These are phyloP conservation scores for Acromyrmex heyeri DNA, from an alignment of 1,140 invertebrate genomes.

Conservation along the genomic window DNA sequence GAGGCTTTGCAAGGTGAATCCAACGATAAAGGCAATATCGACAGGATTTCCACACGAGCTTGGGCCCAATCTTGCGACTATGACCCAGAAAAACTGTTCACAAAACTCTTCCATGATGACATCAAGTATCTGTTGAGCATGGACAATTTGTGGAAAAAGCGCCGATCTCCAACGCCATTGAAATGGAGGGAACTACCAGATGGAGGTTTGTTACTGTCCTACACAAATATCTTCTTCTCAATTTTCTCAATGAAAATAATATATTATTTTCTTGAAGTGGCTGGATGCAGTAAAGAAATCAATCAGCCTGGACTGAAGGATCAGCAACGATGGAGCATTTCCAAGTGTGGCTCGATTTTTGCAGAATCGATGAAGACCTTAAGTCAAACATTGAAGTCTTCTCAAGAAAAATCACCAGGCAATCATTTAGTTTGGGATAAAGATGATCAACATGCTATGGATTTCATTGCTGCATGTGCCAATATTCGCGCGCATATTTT, in stretches of 20 bases:
- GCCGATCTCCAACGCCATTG: constrained; percentile 93
- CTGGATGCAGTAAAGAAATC: constrained; percentile 85
- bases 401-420: constrained; percentile 86
- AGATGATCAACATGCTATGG: constrained; percentile 97
- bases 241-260: constrained; percentile 25
- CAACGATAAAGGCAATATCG: constrained; percentile 90
- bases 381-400: constrained; percentile 88
- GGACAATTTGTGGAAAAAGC: constrained; percentile 97
- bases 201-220: constrained; percentile 82
- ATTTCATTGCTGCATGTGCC: constrained; percentile 98
- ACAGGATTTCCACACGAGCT: constrained; percentile 94
- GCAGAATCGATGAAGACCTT: constrained; percentile 90
- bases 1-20: constrained; percentile 85
- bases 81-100: constrained; percentile 93
- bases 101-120: constrained; percentile 98
- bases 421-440: constrained; percentile 98
- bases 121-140: constrained; percentile 98
- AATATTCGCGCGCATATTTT: constrained; percentile 98
- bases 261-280: constrained; percentile 80
- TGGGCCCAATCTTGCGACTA: constrained; percentile 96
- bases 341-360: constrained; percentile 93
- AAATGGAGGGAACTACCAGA: constrained; percentile 90
- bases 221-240: neutral
- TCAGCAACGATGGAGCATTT: constrained; percentile 94
- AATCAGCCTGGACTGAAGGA: constrained; percentile 88